These are phyloP conservation scores for Acleris laterana DNA, from an alignment of 2,888 invertebrate species.

Conservation along the genomic window DNA sequence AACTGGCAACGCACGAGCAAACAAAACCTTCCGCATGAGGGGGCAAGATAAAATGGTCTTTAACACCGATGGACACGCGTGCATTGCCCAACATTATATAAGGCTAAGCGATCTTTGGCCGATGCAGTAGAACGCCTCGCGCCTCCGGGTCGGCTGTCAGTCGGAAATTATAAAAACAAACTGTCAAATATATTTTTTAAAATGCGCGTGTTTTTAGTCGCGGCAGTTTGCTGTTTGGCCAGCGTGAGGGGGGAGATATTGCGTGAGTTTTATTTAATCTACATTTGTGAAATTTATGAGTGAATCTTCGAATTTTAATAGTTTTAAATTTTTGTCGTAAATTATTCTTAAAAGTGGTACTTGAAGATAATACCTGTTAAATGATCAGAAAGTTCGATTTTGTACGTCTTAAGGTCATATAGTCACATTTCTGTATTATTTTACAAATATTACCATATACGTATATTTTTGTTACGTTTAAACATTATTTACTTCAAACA, in stretches of 20 bases:
- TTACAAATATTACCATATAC: too few species aligned
- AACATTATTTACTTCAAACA: too few species aligned
- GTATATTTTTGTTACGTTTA: too few species aligned
- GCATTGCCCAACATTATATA: slow-evolving; percentile 53
- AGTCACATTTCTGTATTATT: too few species aligned
- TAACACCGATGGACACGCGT: not conserved
- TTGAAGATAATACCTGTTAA: too few species aligned
- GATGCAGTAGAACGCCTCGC: slow-evolving; percentile 48
- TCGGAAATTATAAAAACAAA: slow-evolving; percentile 28
- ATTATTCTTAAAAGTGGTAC: too few species aligned
- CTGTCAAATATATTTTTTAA: slow-evolving; percentile 40
- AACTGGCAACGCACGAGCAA: not conserved
- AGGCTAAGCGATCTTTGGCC: slow-evolving; percentile 37
- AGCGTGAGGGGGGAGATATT: slow-evolving; percentile 53
- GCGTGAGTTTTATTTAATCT: slow-evolving; percentile 59
- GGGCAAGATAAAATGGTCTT: slow-evolving; percentile 11
- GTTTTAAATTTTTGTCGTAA: not conserved
- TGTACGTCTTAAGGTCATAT: too few species aligned
- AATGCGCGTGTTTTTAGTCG: slow-evolving; percentile 63
- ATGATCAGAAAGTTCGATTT: too few species aligned
- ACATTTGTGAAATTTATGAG: not conserved
- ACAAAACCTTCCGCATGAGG: not conserved
- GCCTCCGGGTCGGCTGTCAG: slow-evolving; percentile 25
- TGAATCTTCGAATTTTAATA: not conserved
- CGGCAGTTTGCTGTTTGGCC: slow-evolving; percentile 48